These are phyloP conservation scores for Hapalemur alaotrensis DNA, from an alignment of 2,797 vertebrate species.

Conservation along the genomic window DNA sequence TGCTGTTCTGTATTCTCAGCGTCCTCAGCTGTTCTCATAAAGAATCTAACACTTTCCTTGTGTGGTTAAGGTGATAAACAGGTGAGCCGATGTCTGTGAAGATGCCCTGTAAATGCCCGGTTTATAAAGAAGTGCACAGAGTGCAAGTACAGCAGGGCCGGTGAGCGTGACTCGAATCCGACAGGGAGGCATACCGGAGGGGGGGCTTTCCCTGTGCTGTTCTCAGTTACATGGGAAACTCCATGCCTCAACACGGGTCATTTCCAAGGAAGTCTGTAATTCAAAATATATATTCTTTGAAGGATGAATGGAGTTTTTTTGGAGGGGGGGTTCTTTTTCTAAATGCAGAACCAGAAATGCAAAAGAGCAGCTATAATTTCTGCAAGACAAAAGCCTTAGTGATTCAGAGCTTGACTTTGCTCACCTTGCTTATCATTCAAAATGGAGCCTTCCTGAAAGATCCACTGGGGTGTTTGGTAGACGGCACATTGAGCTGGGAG, in stretches of 20 bases:
- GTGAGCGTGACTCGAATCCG: too few relatives aligned
- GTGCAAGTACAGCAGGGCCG: too few relatives aligned
- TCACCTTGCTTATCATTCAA: background rate
- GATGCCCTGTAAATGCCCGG: background rate
- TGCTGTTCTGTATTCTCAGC: background rate
- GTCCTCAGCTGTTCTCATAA: background rate
- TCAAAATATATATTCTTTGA: constrained; percentile 33
- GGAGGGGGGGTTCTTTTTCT: background rate
- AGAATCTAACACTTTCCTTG: background rate
- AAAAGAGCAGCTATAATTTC: background rate
- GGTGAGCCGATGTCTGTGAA: background rate
- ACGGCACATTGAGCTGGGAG: background rate
- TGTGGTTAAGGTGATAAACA: background rate
- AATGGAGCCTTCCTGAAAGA: background rate
- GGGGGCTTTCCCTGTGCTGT: background rate
- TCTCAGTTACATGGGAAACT: background rate
- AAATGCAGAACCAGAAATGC: background rate
- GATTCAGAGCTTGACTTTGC: background rate
- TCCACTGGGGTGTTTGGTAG: background rate
- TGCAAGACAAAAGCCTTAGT: background rate
- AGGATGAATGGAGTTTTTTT: background rate
- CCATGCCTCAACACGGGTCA: background rate
- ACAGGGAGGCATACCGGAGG: background rate
- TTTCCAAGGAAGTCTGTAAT: background rate
- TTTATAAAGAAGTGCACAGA: background rate